Evolutionary conservation across 2,113 vertebrate species (phyloP), one percentile per base, ranked within the genome.

Genomic region (Trachemys scripta): DNA sequence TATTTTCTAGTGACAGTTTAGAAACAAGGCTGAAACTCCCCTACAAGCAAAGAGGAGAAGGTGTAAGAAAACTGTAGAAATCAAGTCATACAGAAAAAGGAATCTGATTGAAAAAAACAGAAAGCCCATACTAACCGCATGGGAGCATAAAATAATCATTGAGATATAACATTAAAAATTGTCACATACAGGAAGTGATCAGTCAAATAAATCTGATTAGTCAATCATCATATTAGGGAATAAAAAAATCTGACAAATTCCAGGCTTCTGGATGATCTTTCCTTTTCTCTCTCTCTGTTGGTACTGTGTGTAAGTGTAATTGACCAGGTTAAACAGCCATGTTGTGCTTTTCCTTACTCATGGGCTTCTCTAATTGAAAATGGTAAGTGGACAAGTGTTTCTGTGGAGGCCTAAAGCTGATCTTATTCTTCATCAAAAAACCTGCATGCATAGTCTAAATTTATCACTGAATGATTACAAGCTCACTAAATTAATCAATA

Each of bases 401-500:
- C 93, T 93, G 81, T 76, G 90, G 93, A 97, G 85, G 89, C 90
- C 81, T 93, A 92, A 91, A 97, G 62, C 92, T 95, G 93, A 93
- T 96, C 87, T 94, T 98, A 19, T 94, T 89, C 95, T 97, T 98
- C 92, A 98, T 98, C 93, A 92, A 79, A 95, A 98, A 98, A 96
- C 97, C 84, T 97, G 97, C 97, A 95, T 88, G 89, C 82, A 98
- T 93, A 90, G 96, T 98, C 95, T 97, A 91, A 95, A 85, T 98
- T 97, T 97, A 96, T 98, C 95, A 97, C 81, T 80, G 88, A 97
- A 93, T 96, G 72, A 86, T 97, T 97, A 95, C 97, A 96, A 95
- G 93, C 94, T 98, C 96, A 98, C 94, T 98, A 96, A 98, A 97
- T 97, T 97, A 97, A 98, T 97, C 98, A 95, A 98, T 98, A 96